Evolutionary conservation across 2,797 vertebrate species (phyloP).

Genomic region (Decapterus maruadsi): DNA sequence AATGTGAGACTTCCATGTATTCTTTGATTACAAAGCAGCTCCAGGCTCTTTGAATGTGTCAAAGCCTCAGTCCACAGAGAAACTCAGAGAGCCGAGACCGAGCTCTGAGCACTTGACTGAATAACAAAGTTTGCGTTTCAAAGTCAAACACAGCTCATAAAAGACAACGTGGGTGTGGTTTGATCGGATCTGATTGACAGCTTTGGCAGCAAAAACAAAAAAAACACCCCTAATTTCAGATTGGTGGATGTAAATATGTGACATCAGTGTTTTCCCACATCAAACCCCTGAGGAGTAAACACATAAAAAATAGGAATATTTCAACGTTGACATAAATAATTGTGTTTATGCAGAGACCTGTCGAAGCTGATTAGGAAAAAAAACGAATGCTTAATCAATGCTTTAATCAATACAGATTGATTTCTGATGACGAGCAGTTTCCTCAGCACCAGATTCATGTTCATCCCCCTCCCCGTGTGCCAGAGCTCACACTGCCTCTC

Average conservation of each 20-base stretch:
- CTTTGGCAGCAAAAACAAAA: conserved; percentile 20
- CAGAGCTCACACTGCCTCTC: conserved; percentile 4
- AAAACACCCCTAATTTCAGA: conserved; percentile 3
- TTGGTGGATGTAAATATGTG: conserved; percentile 15
- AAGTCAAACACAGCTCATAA: background rate
- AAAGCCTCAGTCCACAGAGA: no score
- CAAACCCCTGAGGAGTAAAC: background rate
- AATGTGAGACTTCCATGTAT: no score
- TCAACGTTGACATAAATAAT: background rate
- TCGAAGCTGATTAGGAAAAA: background rate
- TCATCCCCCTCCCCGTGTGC: background rate
- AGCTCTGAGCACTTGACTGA: background rate
- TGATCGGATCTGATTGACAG: conserved; percentile 11
- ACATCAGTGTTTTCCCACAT: conserved; percentile 17
- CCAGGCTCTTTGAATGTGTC: no score
- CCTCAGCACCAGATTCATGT: background rate
- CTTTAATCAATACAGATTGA: conserved; percentile 6
- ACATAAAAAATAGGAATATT: background rate
- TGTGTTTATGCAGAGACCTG: background rate
- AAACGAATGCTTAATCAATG: background rate
- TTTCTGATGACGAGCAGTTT: background rate
- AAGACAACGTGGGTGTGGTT: conserved; percentile 2
- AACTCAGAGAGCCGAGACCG: no score
- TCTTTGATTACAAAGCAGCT: no score
- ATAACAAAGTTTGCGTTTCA: background rate